A percentile compares a stretch with the other conserved stretches of the same genome.
Conservation (phyloP, 2,113 vertebrate species). For the Cyanoliseus patagonus region DNA sequence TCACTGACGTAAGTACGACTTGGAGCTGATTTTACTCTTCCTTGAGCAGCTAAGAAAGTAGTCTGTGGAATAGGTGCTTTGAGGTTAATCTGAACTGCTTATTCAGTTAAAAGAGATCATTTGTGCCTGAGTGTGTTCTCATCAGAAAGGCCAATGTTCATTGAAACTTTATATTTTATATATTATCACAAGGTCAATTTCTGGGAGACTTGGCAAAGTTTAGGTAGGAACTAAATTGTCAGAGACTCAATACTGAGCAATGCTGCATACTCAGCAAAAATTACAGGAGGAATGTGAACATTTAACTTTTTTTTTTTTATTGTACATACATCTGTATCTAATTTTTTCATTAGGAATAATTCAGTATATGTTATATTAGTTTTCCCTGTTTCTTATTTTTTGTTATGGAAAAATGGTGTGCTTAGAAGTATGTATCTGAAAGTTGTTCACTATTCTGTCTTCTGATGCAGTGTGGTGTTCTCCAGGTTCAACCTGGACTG, state of each 20-base stretch:
- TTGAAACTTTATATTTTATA: background rate
- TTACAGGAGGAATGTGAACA: background rate
- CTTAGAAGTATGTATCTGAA: background rate
- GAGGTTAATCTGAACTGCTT: background rate
- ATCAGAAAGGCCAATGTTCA: background rate
- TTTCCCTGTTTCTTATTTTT: background rate
- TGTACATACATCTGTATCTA: too few relatives aligned
- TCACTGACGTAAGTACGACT: background rate
- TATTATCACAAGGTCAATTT: background rate
- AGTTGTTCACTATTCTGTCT: accelerated
- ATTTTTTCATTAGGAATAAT: background rate
- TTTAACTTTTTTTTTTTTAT: background rate
- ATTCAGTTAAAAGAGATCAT: background rate
- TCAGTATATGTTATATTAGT: background rate
- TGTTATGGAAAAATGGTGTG: background rate
- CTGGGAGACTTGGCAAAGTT: background rate
- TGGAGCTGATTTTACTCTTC: background rate
- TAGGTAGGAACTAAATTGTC: background rate
- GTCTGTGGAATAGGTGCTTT: background rate
- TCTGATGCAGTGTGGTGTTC: background rate
- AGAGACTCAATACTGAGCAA: background rate
- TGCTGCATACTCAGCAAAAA: background rate
- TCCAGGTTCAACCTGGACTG: background rate
- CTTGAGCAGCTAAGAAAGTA: background rate
- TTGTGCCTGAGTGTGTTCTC: background rate